Evolutionary conservation across 2,888 invertebrate genomes (phyloP), one percentile per base, ranked within the genome.

Genomic region (Emmelina monodactyla): DNA sequence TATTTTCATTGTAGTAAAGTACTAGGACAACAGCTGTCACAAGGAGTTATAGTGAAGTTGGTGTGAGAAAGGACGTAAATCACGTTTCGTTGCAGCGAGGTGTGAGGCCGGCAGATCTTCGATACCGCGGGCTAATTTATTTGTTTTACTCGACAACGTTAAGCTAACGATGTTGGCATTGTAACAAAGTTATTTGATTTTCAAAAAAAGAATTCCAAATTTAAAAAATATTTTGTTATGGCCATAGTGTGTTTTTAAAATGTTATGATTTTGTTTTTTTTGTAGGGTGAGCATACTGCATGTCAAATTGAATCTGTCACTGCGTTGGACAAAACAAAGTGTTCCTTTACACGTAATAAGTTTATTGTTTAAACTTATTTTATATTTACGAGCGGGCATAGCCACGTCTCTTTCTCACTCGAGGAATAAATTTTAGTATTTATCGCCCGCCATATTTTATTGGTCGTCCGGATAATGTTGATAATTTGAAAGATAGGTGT

Each of bases 311-410:
- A n/a, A n/a, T n/a, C n/a, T n/a, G n/a, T n/a, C n/a, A n/a, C n/a
- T n/a, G n/a, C n/a, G n/a, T n/a, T 53, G 19, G 53, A 55, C 51
- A 53, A 57, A 58, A 76, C 76, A 75, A 76, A 78, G 72, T 69
- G 72, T 65, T 72, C 65, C 67, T 76, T 76, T 78, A 73, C 19
- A 68, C 64, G 66, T 78, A 76, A 76, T 78, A 64, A 75, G 72
- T 78, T 78, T 78, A 79, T 79, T 79, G 78, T 78, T 78, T 79
- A 78, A 78, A 76, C 78, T 76, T 55, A 51, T 53, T 64, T 62
- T 58, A 66, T 75, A 75, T 79, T 79, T 78, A 79, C 64, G 76
- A 66, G 50, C 62, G 47, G 60, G 58, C 51, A n/a, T 50, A 48
- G 45, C 43, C 44, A 54, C 53, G 51, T 47, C 62, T 52, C 62